Evolutionary conservation across 2,888 invertebrate genomes (phyloP).

Genomic region (Sclerodermus sp.): DNA sequence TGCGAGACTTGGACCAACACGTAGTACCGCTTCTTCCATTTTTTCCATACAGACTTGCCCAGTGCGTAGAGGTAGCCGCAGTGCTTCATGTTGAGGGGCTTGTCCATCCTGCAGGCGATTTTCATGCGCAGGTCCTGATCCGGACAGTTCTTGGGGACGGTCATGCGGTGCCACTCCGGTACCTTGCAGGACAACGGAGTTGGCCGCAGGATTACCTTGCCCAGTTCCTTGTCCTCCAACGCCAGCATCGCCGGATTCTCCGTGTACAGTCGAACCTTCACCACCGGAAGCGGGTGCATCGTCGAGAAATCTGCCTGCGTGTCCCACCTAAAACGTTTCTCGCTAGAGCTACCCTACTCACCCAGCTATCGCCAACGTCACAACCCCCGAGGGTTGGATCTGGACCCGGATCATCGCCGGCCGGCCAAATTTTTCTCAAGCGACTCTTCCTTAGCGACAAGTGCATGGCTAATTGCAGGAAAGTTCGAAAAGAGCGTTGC

Average conservation of each 20-base stretch:
- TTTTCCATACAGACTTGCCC: conserved; percentile 98
- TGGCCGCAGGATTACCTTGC: conserved; percentile 86
- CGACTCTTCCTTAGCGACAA: too few species aligned
- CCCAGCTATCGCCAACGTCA: too few species aligned
- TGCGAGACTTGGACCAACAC: conserved; percentile 99
- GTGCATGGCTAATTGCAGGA: too few species aligned
- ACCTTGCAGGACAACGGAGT: conserved; percentile 87
- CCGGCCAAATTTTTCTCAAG: too few species aligned
- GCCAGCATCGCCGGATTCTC: conserved; percentile 97
- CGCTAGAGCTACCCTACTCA: too few species aligned
- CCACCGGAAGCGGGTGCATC: conserved; percentile 93
- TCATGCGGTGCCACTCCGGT: conserved; percentile 99
- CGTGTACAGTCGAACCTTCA: conserved; percentile 96
- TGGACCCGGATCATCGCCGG: too few species aligned
- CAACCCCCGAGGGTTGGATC: too few species aligned
- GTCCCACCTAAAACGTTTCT: conserved; percentile 79
- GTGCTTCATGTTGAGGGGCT: conserved; percentile 98
- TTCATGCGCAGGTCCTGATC: conserved; percentile 97
- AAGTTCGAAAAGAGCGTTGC: background rate
- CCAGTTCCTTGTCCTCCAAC: conserved; percentile 98
- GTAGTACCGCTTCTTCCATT: conserved; percentile 98
- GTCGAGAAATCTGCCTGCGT: conserved; percentile 99
- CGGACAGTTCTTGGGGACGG: conserved; percentile 88
- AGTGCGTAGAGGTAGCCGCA: conserved; percentile 94
- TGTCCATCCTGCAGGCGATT: conserved; percentile 97